Evolutionary conservation across 2,113 vertebrate genomes (phyloP).

Genomic region (Chloroceryle aenea): DNA sequence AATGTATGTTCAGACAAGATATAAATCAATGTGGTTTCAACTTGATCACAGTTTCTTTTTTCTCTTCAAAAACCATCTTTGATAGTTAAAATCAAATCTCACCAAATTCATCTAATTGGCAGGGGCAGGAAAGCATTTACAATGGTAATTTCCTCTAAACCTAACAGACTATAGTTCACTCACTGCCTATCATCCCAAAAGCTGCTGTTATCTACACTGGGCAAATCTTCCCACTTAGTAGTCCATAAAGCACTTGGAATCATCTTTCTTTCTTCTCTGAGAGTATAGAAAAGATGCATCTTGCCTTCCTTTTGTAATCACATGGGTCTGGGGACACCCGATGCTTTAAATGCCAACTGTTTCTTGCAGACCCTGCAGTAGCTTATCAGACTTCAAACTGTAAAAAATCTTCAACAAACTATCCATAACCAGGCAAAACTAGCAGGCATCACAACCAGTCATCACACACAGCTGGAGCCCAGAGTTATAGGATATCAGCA

Average conservation of each 20-base stretch:
- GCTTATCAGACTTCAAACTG: neutral
- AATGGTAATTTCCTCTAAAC: neutral
- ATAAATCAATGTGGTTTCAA: constrained; percentile 30
- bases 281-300: neutral
- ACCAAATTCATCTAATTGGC: neutral
- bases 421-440: neutral
- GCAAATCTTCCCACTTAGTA: neutral
- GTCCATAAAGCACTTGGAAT: neutral
- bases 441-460: neutral
- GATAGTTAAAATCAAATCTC: neutral
- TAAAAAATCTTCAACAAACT: too few species aligned
- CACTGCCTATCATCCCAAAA: neutral
- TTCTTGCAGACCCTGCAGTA: neutral
- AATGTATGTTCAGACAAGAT: neutral
- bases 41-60: neutral
- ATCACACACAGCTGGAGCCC: neutral
- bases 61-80: constrained; percentile 5
- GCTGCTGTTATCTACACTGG: neutral
- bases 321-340: neutral
- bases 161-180: neutral
- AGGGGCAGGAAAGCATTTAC: neutral
- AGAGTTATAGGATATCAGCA: neutral
- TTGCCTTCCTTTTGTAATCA: neutral
- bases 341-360: neutral
- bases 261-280: neutral